phyloP scores from a whole-genome alignment of 2,113 vertebrate species.

The Origma solitaria region DNA sequence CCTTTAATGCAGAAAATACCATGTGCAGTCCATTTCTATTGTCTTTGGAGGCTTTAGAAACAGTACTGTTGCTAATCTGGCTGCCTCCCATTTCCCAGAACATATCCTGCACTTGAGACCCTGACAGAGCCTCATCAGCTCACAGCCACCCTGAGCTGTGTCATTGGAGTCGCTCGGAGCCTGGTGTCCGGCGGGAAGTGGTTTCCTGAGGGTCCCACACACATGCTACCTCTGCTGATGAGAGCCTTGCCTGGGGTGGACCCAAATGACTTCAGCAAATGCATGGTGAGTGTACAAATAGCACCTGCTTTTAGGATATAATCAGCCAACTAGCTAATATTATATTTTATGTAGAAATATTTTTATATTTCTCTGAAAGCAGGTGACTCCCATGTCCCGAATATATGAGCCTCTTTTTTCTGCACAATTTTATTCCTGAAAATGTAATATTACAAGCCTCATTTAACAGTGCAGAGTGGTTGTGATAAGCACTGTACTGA shows the following conservation, averaged over 20 bases:
- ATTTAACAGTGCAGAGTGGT: not conserved
- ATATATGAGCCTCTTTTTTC: not conserved
- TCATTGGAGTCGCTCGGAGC: constrained; percentile 96
- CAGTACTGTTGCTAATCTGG: not conserved
- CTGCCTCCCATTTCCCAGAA: constrained; percentile 69
- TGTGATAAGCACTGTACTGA: not conserved
- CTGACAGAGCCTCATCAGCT: constrained; percentile 98
- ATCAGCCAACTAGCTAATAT: not conserved
- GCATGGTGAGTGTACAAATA: constrained; percentile 83
- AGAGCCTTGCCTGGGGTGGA: constrained; percentile 96
- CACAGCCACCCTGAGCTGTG: constrained; percentile 95
- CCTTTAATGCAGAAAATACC: not conserved
- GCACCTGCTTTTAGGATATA: not conserved
- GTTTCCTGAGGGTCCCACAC: constrained; percentile 94
- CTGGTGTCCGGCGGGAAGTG: constrained; percentile 86
- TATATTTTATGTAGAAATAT: not conserved
- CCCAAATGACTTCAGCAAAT: constrained; percentile 99
- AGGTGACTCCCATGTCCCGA: fast-evolving
- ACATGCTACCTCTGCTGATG: constrained; percentile 97
- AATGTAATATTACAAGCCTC: not conserved
- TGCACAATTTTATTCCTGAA: not conserved
- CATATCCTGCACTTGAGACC: constrained; percentile 95
- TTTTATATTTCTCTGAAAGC: not conserved
- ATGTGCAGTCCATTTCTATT: not conserved
- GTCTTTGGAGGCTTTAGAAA: not conserved